phyloP scores from a whole-genome alignment of 2,888 invertebrate genomes.

The Bursaphelenchus okinawaensis region DNA sequence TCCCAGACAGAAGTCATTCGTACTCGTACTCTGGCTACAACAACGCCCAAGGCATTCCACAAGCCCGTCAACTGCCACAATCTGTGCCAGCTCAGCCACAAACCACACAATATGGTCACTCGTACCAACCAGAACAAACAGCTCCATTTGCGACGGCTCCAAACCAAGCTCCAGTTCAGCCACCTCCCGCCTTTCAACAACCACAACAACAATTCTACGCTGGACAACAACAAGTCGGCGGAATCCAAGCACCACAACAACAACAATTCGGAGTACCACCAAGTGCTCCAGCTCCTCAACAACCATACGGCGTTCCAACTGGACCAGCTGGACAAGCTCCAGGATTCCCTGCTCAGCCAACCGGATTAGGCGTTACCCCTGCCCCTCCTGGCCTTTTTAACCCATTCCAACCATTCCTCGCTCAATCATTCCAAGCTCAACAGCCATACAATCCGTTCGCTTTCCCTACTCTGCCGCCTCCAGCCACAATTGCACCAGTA shows the following conservation, averaged over 20 bases:
- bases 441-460: constrained; percentile 34
- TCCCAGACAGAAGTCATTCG: constrained; percentile 1
- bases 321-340: background rate
- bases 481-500: constrained; percentile 21
- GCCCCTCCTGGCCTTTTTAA: constrained; percentile 23
- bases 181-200: background rate
- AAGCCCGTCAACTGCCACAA: background rate
- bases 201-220: background rate
- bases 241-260: background rate
- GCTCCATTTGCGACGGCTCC: background rate
- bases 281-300: background rate
- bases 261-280: background rate
- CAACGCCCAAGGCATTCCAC: background rate
- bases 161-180: background rate
- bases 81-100: constrained; percentile 15
- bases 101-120: constrained; percentile 8
- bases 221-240: constrained; percentile 7
- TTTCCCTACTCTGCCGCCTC: constrained; percentile 24
- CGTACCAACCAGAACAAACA: constrained; percentile 1
- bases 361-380: constrained; percentile 19
- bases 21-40: background rate
- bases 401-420: constrained; percentile 53
- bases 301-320: background rate
- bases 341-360: constrained; percentile 8
- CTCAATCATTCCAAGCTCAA: constrained; percentile 28